A percentile compares a stretch with the other conserved stretches of the same genome.
Evolutionary conservation across 2,888 invertebrate genomes (phyloP).

Genomic region (Hylaea fasciaria): DNA sequence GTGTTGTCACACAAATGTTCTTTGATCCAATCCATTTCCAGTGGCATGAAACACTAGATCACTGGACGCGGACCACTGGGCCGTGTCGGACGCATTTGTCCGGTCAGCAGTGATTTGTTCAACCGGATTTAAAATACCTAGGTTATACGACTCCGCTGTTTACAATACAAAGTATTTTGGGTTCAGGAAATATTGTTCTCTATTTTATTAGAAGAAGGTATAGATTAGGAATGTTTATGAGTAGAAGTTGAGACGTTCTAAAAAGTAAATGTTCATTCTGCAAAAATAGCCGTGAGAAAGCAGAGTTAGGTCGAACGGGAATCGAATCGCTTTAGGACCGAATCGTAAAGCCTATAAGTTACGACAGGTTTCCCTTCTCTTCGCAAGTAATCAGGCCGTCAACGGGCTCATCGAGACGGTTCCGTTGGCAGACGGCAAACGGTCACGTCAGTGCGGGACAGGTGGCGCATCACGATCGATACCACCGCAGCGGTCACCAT

Average conservation of each 20-base stretch:
- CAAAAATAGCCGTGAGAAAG: too few relatives aligned
- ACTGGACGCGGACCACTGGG: constrained; percentile 6
- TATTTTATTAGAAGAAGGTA: too few relatives aligned
- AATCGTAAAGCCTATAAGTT: not conserved
- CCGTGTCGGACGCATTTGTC: constrained; percentile 12
- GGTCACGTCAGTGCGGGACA: constrained; percentile 10
- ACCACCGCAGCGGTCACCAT: constrained; percentile 6
- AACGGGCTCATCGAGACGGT: constrained; percentile 2
- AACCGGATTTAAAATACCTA: constrained; percentile 4
- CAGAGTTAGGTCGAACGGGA: too few relatives aligned
- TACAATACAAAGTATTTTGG: too few relatives aligned
- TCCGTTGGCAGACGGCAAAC: not conserved
- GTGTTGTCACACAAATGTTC: too few relatives aligned
- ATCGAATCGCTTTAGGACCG: too few relatives aligned
- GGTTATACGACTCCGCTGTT: not conserved
- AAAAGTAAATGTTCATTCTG: not conserved
- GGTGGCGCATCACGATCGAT: constrained; percentile 28
- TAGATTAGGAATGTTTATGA: not conserved
- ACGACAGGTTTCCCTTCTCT: not conserved
- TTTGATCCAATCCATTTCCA: constrained; percentile 4
- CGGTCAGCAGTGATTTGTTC: constrained; percentile 4
- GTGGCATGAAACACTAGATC: constrained; percentile 10
- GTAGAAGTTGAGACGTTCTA: too few relatives aligned
- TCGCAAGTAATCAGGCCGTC: constrained; percentile 7
- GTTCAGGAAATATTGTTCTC: too few relatives aligned